These are phyloP conservation scores for Anastatus disparis DNA, from an alignment of 1,140 invertebrate species.

Conservation along the genomic window DNA sequence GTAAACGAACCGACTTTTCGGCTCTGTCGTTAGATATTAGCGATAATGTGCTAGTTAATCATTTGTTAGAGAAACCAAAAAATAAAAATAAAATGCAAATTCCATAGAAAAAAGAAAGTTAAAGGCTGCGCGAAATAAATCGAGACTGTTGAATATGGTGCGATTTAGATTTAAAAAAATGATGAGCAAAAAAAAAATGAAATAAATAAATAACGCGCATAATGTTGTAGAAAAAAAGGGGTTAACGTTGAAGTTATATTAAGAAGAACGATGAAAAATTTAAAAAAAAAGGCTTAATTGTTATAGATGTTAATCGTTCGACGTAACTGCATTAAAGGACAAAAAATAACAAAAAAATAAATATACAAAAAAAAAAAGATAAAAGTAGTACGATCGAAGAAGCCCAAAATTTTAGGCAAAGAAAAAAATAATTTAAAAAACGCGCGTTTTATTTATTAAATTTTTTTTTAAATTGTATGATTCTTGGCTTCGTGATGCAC, in stretches of 20 bases:
- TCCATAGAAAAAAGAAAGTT: neutral
- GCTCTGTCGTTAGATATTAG: slow-evolving; percentile 31
- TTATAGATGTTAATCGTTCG: slow-evolving; percentile 43
- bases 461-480: neutral
- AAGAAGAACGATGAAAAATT: slow-evolving; percentile 1
- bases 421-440: too few species aligned
- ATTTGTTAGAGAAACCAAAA: slow-evolving; percentile 8
- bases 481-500: too few species aligned
- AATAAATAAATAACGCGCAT: neutral
- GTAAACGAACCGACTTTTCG: slow-evolving; percentile 26
- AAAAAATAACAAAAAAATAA: too few species aligned
- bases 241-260: neutral
- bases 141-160: slow-evolving; percentile 4
- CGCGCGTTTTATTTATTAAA: neutral
- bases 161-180: neutral
- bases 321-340: slow-evolving; percentile 36
- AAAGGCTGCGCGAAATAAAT: slow-evolving; percentile 1
- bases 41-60: slow-evolving; percentile 17
- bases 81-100: slow-evolving; percentile 6
- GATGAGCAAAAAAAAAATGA: neutral
- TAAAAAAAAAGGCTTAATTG: slow-evolving; percentile 34
- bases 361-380: neutral
- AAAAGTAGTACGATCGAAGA: slow-evolving; percentile 30
- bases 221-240: neutral
- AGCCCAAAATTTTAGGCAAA: slow-evolving; percentile 3